These are phyloP conservation scores for Mus spretus DNA, from an alignment of 2,797 vertebrate species.

Conservation along the genomic window DNA sequence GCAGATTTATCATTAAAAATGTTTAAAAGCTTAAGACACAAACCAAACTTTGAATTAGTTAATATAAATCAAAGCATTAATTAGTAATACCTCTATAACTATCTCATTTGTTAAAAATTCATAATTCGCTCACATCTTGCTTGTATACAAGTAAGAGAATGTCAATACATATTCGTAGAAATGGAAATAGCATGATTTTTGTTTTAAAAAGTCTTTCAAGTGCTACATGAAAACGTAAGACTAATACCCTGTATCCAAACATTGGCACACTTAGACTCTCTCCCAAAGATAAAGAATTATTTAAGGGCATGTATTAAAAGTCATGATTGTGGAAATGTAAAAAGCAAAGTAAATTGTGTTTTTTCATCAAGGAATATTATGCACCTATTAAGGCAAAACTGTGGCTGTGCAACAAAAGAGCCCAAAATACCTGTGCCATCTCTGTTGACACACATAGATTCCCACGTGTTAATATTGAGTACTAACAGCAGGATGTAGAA, in stretches of 20 bases:
- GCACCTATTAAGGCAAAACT: background rate
- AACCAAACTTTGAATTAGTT: background rate
- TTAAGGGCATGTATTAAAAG: conserved; percentile 23
- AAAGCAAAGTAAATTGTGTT: background rate
- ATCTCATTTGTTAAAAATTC: background rate
- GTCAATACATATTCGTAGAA: background rate
- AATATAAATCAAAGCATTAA: conserved; percentile 21
- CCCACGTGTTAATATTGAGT: conserved; percentile 30
- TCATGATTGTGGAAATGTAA: background rate
- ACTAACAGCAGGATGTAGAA: conserved; percentile 40
- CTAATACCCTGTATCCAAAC: background rate
- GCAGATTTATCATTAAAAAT: background rate
- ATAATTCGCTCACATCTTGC: background rate
- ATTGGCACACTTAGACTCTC: conserved; percentile 19
- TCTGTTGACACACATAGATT: conserved; percentile 35
- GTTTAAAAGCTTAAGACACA: background rate
- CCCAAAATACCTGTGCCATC: background rate
- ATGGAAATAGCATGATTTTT: background rate
- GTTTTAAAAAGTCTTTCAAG: background rate
- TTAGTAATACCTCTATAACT: background rate
- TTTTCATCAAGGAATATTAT: conserved; percentile 15
- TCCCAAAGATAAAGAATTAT: background rate
- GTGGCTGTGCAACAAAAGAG: background rate
- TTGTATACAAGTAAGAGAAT: conserved; percentile 1
- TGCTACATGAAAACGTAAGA: background rate